Percentiles rank a stretch among this genome's conserved stretches.
phyloP scores from a whole-genome alignment of 2,888 invertebrate species.

The Coelogynopora nodosa region DNA sequence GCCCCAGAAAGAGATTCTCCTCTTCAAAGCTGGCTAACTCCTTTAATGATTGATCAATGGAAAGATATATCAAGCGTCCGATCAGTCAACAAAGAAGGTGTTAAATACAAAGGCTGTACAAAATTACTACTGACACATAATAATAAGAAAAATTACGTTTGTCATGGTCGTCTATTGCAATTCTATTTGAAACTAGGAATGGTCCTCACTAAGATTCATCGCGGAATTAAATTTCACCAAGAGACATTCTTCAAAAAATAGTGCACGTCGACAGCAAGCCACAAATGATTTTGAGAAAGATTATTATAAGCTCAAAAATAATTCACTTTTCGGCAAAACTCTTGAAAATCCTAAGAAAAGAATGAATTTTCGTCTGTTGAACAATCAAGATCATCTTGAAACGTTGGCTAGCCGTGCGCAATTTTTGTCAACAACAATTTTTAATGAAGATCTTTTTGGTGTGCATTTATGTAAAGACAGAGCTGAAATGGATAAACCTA shows the following conservation, averaged over 20 bases:
- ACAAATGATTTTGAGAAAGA: conserved; percentile 56
- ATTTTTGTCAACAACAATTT: neutral
- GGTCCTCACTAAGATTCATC: conserved; percentile 51
- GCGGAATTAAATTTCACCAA: conserved; percentile 54
- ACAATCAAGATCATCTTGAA: neutral
- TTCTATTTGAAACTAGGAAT: conserved; percentile 51
- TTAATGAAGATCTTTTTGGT: neutral
- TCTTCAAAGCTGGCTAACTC: neutral
- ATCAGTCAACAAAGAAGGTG: neutral
- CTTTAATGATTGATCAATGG: neutral
- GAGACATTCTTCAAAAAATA: conserved; percentile 54
- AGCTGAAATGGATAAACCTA: neutral
- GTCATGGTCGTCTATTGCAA: conserved; percentile 57
- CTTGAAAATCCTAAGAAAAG: neutral
- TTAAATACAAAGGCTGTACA: conserved; percentile 47
- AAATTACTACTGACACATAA: conserved; percentile 50
- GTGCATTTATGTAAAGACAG: neutral
- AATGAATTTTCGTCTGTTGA: neutral
- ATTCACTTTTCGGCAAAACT: neutral
- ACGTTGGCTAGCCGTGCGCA: neutral
- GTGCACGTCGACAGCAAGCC: conserved; percentile 50
- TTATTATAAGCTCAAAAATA: conserved; percentile 56
- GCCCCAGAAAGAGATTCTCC: conserved; percentile 49
- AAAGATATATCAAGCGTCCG: neutral
- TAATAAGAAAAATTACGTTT: conserved; percentile 52